phyloP scores from a whole-genome alignment of 2,113 vertebrate species.

The Podarcis cretensis region DNA sequence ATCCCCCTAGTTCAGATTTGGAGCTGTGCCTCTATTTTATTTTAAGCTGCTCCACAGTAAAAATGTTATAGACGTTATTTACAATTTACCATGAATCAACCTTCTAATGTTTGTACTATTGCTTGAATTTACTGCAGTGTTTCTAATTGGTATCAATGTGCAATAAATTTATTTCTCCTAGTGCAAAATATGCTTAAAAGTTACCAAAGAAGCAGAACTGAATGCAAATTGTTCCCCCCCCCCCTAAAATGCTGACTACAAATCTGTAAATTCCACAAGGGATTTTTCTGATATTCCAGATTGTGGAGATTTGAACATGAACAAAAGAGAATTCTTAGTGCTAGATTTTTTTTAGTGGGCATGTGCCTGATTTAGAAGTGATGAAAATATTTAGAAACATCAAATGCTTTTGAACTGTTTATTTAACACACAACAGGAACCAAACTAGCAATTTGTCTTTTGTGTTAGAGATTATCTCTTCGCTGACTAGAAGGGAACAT shows the following conservation, averaged over 20 bases:
- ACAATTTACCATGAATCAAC: neutral
- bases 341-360: constrained; percentile 27
- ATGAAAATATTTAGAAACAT: constrained; percentile 49
- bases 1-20: neutral
- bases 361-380: constrained; percentile 31
- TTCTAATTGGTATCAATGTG: constrained; percentile 32
- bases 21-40: neutral
- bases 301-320: neutral
- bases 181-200: constrained; percentile 26
- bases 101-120: neutral
- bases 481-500: constrained; percentile 32
- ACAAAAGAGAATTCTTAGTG: constrained; percentile 19
- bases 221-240: constrained; percentile 9
- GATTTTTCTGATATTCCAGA: constrained; percentile 5
- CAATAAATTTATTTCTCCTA: neutral
- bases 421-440: constrained; percentile 46
- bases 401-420: constrained; percentile 47
- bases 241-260: neutral
- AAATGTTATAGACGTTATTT: neutral
- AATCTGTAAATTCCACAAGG: constrained; percentile 33
- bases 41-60: neutral
- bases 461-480: constrained; percentile 47
- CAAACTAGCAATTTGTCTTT: constrained; percentile 31
- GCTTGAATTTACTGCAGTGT: constrained; percentile 3
- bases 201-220: constrained; percentile 5